These are phyloP conservation scores for Lordiphosa clarofinis DNA, from an alignment of 1,140 invertebrate species.

Conservation along the genomic window DNA sequence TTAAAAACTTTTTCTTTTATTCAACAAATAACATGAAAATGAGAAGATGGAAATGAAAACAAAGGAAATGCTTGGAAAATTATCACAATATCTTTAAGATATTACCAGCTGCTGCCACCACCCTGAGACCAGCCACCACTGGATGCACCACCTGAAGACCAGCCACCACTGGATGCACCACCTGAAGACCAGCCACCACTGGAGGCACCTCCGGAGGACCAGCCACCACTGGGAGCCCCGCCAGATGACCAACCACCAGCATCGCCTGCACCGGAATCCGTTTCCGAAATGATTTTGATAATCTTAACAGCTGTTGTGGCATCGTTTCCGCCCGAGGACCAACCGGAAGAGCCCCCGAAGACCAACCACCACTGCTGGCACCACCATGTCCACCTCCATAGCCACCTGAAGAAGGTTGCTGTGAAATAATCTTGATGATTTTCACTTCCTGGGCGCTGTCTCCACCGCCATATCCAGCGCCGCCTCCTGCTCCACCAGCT, in stretches of 20 bases:
- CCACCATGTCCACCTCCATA: constrained; percentile 45
- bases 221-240: constrained; percentile 25
- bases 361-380: constrained; percentile 16
- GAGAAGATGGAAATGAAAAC: constrained; percentile 21
- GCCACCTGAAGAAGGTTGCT: constrained; percentile 38
- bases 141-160: constrained; percentile 19
- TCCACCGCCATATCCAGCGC: constrained; percentile 29
- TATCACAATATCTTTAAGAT: constrained; percentile 40
- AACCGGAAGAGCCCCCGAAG: constrained; percentile 39
- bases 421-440: constrained; percentile 61
- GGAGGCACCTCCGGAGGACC: constrained; percentile 22
- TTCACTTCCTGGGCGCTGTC: constrained; percentile 45
- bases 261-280: constrained; percentile 31
- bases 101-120: constrained; percentile 54
- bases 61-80: constrained; percentile 20
- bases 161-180: constrained; percentile 21
- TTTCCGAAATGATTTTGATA: constrained; percentile 62
- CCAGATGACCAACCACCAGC: constrained; percentile 38
- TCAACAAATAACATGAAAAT: constrained; percentile 37
- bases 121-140: constrained; percentile 27
- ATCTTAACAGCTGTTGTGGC: constrained; percentile 54
- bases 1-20: constrained; percentile 60
- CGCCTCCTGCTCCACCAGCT: constrained; percentile 13
- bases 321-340: constrained; percentile 39
- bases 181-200: constrained; percentile 27